These are phyloP conservation scores for Temnothorax nylanderi DNA, from an alignment of 1,140 invertebrate genomes.

Conservation along the genomic window DNA sequence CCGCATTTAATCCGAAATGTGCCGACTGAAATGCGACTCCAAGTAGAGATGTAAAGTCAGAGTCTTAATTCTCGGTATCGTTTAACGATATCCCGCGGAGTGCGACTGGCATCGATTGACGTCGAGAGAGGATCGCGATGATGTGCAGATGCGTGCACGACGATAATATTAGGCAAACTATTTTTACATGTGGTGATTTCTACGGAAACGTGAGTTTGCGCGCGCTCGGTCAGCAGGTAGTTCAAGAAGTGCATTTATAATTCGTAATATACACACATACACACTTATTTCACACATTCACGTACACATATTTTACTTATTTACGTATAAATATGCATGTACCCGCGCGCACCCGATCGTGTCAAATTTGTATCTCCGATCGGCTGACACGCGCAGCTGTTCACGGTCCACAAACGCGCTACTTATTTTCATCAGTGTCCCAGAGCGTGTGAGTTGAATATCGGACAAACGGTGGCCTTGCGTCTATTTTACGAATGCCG, in stretches of 20 bases:
- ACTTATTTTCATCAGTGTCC: constrained; percentile 5
- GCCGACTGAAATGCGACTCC: background rate
- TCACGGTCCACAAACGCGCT: background rate
- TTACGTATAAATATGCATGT: background rate
- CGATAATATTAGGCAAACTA: constrained; percentile 66
- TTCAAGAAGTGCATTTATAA: constrained; percentile 67
- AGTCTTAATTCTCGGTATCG: background rate
- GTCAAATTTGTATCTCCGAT: constrained; percentile 25
- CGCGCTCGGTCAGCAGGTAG: constrained; percentile 17
- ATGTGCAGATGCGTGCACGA: background rate
- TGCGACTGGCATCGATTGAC: constrained; percentile 26
- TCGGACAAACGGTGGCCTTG: background rate
- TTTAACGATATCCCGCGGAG: constrained; percentile 16
- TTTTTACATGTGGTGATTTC: constrained; percentile 70
- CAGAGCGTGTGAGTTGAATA: background rate
- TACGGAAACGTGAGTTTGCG: constrained; percentile 32
- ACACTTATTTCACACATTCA: background rate
- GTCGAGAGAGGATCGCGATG: background rate
- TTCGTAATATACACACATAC: constrained; percentile 13
- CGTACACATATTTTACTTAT: background rate
- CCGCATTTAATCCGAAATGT: background rate
- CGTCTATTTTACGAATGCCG: constrained; percentile 26
- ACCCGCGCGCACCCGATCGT: background rate
- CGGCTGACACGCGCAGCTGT: background rate
- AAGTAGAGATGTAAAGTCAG: background rate